Percentiles rank a stretch among this genome's conserved stretches.
These are phyloP conservation scores for Megaustenia siamemsis DNA, from an alignment of 2,888 invertebrate genomes.

Conservation along the genomic window DNA sequence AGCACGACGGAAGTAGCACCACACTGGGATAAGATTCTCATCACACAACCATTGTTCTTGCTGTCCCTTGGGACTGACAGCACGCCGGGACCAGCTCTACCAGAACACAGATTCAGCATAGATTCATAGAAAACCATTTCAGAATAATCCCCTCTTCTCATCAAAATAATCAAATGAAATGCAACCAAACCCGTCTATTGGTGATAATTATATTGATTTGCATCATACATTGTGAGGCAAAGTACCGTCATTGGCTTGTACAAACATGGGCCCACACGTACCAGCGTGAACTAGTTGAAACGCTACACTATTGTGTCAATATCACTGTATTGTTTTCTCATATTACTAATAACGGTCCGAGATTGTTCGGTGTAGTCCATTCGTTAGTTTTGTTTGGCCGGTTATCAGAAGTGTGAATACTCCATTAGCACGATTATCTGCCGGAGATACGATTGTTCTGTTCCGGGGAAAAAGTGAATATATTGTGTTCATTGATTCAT, in stretches of 20 bases:
- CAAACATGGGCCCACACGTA: not conserved
- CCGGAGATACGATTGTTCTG: too few relatives aligned
- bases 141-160: too few relatives aligned
- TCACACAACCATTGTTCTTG: too few relatives aligned
- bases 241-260: not conserved
- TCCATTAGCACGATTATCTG: not conserved
- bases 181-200: not conserved
- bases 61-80: too few relatives aligned
- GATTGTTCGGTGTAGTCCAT: not conserved
- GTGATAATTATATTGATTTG: slow-evolving; percentile 31
- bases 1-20: too few relatives aligned
- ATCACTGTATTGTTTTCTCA: not conserved
- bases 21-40: too few relatives aligned
- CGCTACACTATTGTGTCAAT: not conserved
- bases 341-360: not conserved
- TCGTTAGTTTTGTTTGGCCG: not conserved
- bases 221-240: not conserved
- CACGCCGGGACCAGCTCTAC: too few relatives aligned
- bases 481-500: too few relatives aligned
- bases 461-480: too few relatives aligned
- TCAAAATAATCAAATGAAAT: too few relatives aligned
- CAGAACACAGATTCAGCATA: too few relatives aligned
- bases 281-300: not conserved
- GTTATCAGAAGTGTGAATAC: not conserved
- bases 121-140: too few relatives aligned